Conservation (phyloP, 2,797 vertebrate genomes). For the Semaprochilodus insignis region DNA sequence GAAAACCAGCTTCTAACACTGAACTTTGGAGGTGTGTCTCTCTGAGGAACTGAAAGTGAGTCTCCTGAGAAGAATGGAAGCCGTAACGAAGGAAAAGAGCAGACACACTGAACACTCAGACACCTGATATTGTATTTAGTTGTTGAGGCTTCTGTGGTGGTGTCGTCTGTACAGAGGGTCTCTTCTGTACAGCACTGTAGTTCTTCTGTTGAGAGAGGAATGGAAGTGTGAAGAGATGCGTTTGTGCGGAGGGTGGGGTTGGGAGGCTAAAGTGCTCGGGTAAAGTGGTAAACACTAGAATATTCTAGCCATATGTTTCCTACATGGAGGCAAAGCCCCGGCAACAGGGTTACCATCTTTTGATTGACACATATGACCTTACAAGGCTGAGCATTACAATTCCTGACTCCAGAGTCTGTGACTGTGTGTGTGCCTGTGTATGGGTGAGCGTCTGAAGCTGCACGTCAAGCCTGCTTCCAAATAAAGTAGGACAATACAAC, state of each 20-base stretch:
- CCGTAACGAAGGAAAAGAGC: no score
- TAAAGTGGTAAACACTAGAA: conserved; percentile 16
- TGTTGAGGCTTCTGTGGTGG: no score
- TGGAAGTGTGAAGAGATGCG: not conserved
- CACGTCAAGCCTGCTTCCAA: conserved; percentile 13
- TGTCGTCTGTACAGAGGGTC: no score
- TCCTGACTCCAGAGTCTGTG: not conserved
- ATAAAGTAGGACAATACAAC: not conserved
- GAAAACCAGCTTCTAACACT: no score
- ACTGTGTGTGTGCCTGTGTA: not conserved
- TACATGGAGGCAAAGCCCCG: conserved; percentile 12
- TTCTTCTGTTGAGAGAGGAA: not conserved
- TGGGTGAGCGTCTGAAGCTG: not conserved
- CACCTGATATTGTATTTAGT: no score
- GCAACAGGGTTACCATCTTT: conserved; percentile 14
- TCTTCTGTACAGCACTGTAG: no score
- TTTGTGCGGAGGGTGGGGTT: not conserved
- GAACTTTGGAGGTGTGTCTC: no score
- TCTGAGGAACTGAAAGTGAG: no score
- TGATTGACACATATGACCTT: conserved; percentile 46
- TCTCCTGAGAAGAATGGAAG: no score
- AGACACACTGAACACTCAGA: no score
- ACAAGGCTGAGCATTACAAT: conserved; percentile 12
- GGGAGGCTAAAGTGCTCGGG: not conserved
- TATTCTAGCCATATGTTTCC: conserved; percentile 32